Evolutionary conservation across 1,140 invertebrate genomes (phyloP).

Genomic region (Contarinia nasturtii): DNA sequence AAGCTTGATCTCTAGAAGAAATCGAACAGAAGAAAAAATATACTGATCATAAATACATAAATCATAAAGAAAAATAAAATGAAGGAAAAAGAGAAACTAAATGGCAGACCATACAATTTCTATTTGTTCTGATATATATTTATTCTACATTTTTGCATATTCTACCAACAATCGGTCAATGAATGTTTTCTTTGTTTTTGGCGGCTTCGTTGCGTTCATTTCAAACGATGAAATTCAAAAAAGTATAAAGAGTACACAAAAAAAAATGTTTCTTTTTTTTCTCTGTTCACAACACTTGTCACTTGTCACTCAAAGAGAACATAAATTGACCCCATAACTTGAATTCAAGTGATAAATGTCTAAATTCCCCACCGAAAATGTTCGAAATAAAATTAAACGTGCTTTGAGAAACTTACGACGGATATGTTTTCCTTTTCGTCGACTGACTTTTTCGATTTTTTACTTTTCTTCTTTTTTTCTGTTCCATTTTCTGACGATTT

Average conservation of each 20-base stretch:
- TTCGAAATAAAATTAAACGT: too few relatives aligned
- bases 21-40: conserved; percentile 7
- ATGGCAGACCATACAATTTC: background rate
- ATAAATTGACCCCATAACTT: conserved; percentile 3
- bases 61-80: too few relatives aligned
- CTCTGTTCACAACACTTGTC: too few relatives aligned
- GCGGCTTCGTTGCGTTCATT: too few relatives aligned
- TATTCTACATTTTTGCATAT: too few relatives aligned
- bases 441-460: conserved; percentile 35
- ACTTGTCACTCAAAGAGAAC: background rate
- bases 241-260: too few relatives aligned
- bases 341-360: background rate
- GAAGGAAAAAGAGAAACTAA: background rate
- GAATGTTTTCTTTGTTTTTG: too few relatives aligned
- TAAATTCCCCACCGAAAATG: background rate
- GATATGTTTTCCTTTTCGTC: conserved; percentile 40
- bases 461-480: conserved; percentile 30
- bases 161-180: too few relatives aligned
- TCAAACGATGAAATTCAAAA: background rate
- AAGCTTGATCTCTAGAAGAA: conserved; percentile 54
- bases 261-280: too few relatives aligned
- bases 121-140: too few relatives aligned
- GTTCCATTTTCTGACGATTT: background rate
- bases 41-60: conserved; percentile 5
- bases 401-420: conserved; percentile 33